A percentile compares a stretch with the other conserved stretches of the same genome.
phyloP scores from a whole-genome alignment of 2,888 invertebrate species.

The Trissolcus japonicus region DNA sequence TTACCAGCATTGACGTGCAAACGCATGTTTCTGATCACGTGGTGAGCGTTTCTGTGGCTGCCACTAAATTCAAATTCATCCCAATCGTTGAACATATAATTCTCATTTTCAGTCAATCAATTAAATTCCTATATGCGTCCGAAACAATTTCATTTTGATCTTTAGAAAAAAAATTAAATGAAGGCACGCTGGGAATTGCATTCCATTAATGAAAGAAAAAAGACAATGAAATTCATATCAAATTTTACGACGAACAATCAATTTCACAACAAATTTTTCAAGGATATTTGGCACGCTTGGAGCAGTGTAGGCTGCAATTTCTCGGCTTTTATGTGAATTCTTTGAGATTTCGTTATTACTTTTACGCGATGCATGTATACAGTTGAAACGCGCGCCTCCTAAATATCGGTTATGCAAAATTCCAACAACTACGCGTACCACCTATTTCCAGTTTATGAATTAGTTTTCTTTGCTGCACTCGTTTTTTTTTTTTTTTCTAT shows the following conservation, averaged over 20 bases:
- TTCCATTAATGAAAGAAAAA: no score
- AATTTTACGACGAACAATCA: no score
- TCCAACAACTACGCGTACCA: conserved; percentile 17
- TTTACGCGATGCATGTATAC: conserved; percentile 20
- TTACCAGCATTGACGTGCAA: conserved; percentile 7
- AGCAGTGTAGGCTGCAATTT: no score
- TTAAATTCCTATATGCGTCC: background rate
- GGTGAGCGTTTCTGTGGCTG: background rate
- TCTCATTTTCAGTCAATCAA: background rate
- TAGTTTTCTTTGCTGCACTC: conserved; percentile 17
- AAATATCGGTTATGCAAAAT: conserved; percentile 31
- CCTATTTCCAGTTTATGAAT: conserved; percentile 21
- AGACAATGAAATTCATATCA: no score
- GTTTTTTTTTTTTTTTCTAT: background rate
- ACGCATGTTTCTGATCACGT: conserved; percentile 2
- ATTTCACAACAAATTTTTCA: no score
- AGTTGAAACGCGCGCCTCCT: conserved; percentile 18
- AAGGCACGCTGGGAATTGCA: no score
- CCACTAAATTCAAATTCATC: background rate
- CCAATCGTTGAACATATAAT: background rate
- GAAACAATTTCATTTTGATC: no score
- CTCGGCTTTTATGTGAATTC: conserved; percentile 25
- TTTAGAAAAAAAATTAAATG: no score
- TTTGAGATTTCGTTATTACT: conserved; percentile 11
- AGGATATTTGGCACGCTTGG: no score